Evolutionary conservation across 2,797 vertebrate species (phyloP).

Genomic region (Hydrolagus colliei): DNA sequence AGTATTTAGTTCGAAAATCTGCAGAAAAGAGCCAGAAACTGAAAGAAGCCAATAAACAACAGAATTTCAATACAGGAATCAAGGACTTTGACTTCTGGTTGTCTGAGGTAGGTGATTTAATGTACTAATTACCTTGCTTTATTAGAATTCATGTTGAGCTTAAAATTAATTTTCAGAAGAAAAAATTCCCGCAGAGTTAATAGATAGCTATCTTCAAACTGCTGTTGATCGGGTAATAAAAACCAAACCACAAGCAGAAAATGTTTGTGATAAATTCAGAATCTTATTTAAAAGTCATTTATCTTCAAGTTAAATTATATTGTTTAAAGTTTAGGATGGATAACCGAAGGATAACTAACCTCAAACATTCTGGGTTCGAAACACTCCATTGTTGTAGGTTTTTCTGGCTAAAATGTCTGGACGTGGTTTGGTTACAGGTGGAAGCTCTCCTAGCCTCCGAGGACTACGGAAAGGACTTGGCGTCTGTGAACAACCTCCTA

Average conservation of each 20-base stretch:
- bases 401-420: not conserved
- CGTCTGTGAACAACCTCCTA: conserved; percentile 93
- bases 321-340: too few species aligned
- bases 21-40: conserved; percentile 97
- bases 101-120: conserved; percentile 72
- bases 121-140: not conserved
- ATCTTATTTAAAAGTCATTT: not conserved
- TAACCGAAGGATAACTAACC: too few species aligned
- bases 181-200: not conserved
- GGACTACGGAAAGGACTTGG: conserved; percentile 95
- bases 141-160: not conserved
- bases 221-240: not conserved
- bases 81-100: conserved; percentile 99
- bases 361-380: too few species aligned
- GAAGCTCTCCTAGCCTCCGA: conserved; percentile 94
- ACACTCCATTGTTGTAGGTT: not conserved
- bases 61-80: conserved; percentile 98
- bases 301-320: too few species aligned
- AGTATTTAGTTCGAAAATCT: conserved; percentile 94
- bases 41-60: conserved; percentile 96
- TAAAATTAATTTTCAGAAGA: too few species aligned
- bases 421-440: conserved; percentile 59
- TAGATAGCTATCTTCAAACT: not conserved
- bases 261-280: not conserved
- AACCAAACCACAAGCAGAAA: not conserved